Percentiles rank a stretch among this genome's conserved stretches.
Evolutionary conservation across 2,113 vertebrate species (phyloP).

Genomic region (Cryptotis parvus): DNA sequence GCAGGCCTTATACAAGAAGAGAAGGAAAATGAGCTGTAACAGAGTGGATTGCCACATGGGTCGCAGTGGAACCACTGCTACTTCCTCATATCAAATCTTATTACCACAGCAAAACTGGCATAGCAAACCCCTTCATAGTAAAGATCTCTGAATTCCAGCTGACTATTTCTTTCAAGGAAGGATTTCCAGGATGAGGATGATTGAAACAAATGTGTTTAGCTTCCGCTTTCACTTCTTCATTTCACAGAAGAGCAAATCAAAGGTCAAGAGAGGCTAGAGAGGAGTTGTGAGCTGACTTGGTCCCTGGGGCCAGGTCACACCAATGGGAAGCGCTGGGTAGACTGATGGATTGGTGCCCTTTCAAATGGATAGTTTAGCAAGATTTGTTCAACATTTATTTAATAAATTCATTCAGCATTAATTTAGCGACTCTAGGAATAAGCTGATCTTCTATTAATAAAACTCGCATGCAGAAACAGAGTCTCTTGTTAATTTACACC

Average conservation of each 20-base stretch:
- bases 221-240: not conserved
- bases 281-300: not conserved
- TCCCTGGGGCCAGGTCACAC: not conserved
- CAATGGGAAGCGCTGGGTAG: not conserved
- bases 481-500: slow-evolving; percentile 25
- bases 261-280: not conserved
- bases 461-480: slow-evolving; percentile 1
- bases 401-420: slow-evolving; percentile 30
- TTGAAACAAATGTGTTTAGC: not conserved
- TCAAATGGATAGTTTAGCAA: slow-evolving; percentile 41
- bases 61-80: not conserved
- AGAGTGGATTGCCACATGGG: not conserved
- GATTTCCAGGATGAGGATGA: not conserved
- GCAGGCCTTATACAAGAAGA: not conserved
- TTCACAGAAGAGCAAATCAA: not conserved
- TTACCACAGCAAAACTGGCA: not conserved
- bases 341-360: not conserved
- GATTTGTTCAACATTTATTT: slow-evolving; percentile 47
- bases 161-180: not conserved
- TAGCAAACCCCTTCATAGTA: not conserved
- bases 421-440: slow-evolving; percentile 39
- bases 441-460: slow-evolving; percentile 50
- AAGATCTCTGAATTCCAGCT: slow-evolving; percentile 4
- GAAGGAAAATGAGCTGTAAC: not conserved
- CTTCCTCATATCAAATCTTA: not conserved